Evolutionary conservation across 2,888 invertebrate species (phyloP).

Genomic region (Andrena haemorrhoa): DNA sequence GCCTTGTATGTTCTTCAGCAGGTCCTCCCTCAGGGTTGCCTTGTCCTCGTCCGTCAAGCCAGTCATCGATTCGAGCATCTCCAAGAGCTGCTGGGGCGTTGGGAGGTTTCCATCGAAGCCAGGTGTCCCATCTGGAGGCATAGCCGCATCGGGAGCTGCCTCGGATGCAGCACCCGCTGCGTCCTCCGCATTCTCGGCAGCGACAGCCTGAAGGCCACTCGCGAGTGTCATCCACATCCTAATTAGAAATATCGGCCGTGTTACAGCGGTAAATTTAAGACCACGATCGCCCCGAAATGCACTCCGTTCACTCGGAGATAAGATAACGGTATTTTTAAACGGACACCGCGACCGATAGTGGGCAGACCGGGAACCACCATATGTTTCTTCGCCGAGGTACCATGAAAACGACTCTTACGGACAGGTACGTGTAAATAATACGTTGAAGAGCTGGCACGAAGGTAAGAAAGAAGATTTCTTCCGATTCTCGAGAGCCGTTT

Average conservation of each 20-base stretch:
- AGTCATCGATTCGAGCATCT: constrained; percentile 86
- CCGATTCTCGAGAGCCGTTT: background rate
- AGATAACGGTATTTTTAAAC: constrained; percentile 31
- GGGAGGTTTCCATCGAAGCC: constrained; percentile 84
- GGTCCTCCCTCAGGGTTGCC: constrained; percentile 86
- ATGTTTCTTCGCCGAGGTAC: constrained; percentile 7
- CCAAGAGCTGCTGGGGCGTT: constrained; percentile 86
- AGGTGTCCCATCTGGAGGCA: constrained; percentile 24
- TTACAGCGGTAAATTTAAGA: background rate
- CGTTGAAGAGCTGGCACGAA: background rate
- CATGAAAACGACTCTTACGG: background rate
- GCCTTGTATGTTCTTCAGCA: constrained; percentile 84
- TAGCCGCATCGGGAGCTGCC: background rate
- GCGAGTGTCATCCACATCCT: constrained; percentile 60
- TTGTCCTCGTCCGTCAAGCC: constrained; percentile 88
- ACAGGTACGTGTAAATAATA: background rate
- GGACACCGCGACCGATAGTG: background rate
- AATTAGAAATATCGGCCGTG: constrained; percentile 33
- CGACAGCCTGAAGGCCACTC: constrained; percentile 34
- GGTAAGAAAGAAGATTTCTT: background rate
- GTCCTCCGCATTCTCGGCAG: constrained; percentile 32
- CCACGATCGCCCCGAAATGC: background rate
- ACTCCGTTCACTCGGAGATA: constrained; percentile 10
- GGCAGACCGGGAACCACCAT: background rate
- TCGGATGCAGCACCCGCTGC: constrained; percentile 16